Evolutionary conservation across 1,140 invertebrate species (phyloP), one percentile per base, ranked within the genome.

Genomic region (Metaphire vulgaris): DNA sequence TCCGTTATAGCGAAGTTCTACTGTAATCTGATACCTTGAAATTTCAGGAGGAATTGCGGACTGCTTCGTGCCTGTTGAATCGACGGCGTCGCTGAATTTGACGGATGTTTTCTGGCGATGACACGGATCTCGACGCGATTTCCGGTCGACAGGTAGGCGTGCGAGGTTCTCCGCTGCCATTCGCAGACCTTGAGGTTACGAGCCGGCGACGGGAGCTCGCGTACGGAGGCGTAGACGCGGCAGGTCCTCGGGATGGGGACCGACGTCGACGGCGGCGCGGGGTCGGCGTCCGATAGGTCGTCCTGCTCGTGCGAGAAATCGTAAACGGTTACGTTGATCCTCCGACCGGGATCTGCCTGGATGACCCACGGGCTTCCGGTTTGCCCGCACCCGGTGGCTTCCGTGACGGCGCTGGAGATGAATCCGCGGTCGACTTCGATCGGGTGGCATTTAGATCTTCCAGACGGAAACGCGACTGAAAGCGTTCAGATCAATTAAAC

Each of bases 331-430:
- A 74, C 26, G 65, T 74, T 74, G 74, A 74, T 69, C 31, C 64
- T 30, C 31, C 33, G 74, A 31, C 74, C 74, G 29, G 33, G 15
- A 26, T 30, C 64, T 1, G 31, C 74, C 74, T 66, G 33, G 32
- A 74, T n/a, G 28, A 56, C 31, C 64, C 33, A 68, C 28, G 74
- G 74, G 26, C n/a, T 26, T 16, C 31, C 33, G 21, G 66, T 67
- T 16, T 30, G 64, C 2, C 74, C 74, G 26, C 74, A 74, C 16
- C 74, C 74, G n/a, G n/a, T n/a, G n/a, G n/a, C n/a, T n/a, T n/a
- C n/a, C 33, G 56, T 56, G 56, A 69, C 67, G 21, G 21, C 26
- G 32, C 73, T 70, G 16, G 77, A 41, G n/a, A n/a, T n/a, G n/a
- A n/a, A n/a, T n/a, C n/a, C n/a, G n/a, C n/a, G n/a, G n/a, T n/a